Evolutionary conservation across 2,888 invertebrate genomes (phyloP), one percentile per base, ranked within the genome.

Genomic region (Oasisia sp.): DNA sequence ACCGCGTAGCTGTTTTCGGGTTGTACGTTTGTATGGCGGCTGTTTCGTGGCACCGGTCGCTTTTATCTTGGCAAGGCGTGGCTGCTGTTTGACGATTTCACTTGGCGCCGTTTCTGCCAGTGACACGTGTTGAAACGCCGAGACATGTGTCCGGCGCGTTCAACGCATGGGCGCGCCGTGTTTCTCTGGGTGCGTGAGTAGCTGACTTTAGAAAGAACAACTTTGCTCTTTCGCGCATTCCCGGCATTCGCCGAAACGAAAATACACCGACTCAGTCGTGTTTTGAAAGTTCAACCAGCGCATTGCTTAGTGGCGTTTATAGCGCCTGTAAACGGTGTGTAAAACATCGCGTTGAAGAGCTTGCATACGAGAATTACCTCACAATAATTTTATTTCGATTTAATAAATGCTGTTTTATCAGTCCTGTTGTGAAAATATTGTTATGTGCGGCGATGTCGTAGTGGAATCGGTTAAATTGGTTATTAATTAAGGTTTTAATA

Each of bases 131-230:
- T 74, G 74, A 74, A 2, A 74, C 27, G 74, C 27, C 19, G 74
- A 74, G 74, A n/a, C 27, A 19, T 19, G 27, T 27, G 74, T 74
- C 27, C 19, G 74, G 7, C 7, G 74, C 19, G 58, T 58, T 45
- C 1, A 9, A 45, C 45, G 45, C 45, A 9, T 58, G 58, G 58
- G 14, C 14, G 58, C 58, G 58, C 58, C 19, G 58, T 58, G 58
- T 74, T 74, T 74, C 74, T 74, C 74, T 74, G 14, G 74, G 27
- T n/a, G 74, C 27, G 74, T 74, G 27, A 27, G 19, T 74, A 19
- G 74, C 74, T 74, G 74, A 74, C 74, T 19, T 74, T 74, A n/a
- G 74, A 74, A 74, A 74, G 74, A 74, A n/a, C 74, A 74, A 74
- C 74, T 7, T 19, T 19, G 74, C 74, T 74, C 74, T 74, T 7